Evolutionary conservation across 2,888 invertebrate genomes (phyloP).

Genomic region (Galerucella calmariensis): DNA sequence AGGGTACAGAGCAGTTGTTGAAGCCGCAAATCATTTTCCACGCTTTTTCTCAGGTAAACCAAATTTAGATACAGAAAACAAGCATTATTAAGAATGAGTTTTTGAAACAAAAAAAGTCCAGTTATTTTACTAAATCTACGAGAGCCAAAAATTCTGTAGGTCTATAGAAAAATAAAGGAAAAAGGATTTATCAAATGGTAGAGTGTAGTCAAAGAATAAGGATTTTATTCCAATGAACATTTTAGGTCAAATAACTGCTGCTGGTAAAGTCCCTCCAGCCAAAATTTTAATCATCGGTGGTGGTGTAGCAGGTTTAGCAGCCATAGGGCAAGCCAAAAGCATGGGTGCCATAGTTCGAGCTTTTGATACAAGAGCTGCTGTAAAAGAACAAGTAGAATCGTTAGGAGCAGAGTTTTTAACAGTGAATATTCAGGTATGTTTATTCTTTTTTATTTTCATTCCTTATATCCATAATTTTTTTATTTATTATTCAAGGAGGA

Average conservation of each 20-base stretch:
- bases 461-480: neutral
- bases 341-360: slow-evolving; percentile 92
- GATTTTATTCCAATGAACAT: too few relatives aligned
- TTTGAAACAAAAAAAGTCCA: too few relatives aligned
- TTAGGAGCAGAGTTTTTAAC: slow-evolving; percentile 90
- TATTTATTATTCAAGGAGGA: slow-evolving; percentile 69
- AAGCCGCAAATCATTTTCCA: slow-evolving; percentile 91
- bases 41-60: slow-evolving; percentile 84
- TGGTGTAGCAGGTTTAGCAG: slow-evolving; percentile 89
- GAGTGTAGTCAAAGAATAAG: too few relatives aligned
- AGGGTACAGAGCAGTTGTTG: slow-evolving; percentile 88
- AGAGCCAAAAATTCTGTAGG: too few relatives aligned
- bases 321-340: slow-evolving; percentile 85
- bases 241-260: slow-evolving; percentile 87
- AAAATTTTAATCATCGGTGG: slow-evolving; percentile 90
- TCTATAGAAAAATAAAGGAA: too few relatives aligned
- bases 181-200: too few relatives aligned
- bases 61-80: neutral
- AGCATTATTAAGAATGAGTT: too few relatives aligned
- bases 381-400: slow-evolving; percentile 86
- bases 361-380: slow-evolving; percentile 87
- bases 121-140: too few relatives aligned
- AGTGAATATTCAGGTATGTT: slow-evolving; percentile 75
- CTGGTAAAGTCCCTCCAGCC: slow-evolving; percentile 89
- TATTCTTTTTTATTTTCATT: neutral